Base-by-base conservation (phyloP, 2,113 vertebrate species). In the Haliaeetus leucogaster region DNA sequence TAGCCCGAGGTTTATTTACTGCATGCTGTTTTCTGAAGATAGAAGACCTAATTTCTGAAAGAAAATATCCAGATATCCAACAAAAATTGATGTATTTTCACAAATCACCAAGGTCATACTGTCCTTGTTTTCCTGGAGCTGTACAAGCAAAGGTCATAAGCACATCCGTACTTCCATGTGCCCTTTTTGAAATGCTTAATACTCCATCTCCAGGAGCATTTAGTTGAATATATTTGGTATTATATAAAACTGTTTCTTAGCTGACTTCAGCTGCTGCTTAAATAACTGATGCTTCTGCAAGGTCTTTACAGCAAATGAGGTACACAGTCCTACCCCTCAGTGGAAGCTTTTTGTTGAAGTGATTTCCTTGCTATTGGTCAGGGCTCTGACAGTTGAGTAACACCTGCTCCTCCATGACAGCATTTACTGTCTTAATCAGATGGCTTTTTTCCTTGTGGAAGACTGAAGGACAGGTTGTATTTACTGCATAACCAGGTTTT, bases 1-100 rank as follows among this genome's bases (percentile, higher is more conserved):
- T 96, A 84, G 86, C 94, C 95, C 89, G 59, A 81, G 84, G 94
- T 87, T 63, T 86, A 25, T 89, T 91, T 94, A 47, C 66, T 79
- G 56, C 7, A 0, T 79, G 32, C 68, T 76, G 47, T 66, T 66
- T 76, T 72, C 68, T 76, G 86, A 81, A 92, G 61, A 88, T 43
- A 16, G 26, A 82, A 93, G 55, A 45, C 47, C 38, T 74, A 32
- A 42, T 66, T 86, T 76, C 68, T 83, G 61, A 79, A 91, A 74
- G 86, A 78, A 95, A 95, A 82, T 38, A 78, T 23, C 36, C 45
- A 62, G 29, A 36, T 82, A 65, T 9, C 20, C 11, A 50, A 55
- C 20, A 12, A 52, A n/a, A 30, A 8, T 2, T 5, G 30, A 22
- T 25, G 2, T 40, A 0, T 36, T 82, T 16, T 82, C 1, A 2